Conservation (phyloP, 37 sponge, comb jelly and placozoan species). For the Spongia lamella region DNA sequence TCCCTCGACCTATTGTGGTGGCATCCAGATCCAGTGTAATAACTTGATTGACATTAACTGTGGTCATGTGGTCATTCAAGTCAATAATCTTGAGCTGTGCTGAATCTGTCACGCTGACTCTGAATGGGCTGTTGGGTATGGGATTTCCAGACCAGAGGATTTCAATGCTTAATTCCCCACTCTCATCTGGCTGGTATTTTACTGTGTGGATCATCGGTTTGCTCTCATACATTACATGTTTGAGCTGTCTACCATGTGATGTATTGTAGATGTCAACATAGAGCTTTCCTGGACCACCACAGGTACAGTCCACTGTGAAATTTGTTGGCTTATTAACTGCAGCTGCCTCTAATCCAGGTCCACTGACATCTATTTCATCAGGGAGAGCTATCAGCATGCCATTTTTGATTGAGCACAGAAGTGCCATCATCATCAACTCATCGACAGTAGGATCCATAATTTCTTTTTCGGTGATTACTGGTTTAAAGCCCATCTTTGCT, state of each 20-base stretch:
- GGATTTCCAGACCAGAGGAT: constrained; percentile 60
- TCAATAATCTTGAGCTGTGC: constrained; percentile 38
- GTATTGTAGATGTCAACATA: constrained; percentile 53
- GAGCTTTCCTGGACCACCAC: constrained; percentile 69
- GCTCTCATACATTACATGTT: constrained; percentile 18
- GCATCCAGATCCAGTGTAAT: constrained; percentile 52
- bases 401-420: constrained; percentile 32
- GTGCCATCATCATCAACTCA: constrained; percentile 69
- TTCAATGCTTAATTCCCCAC: constrained; percentile 43
- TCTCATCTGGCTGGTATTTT: constrained; percentile 40
- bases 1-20: constrained; percentile 22
- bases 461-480: constrained; percentile 35
- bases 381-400: constrained; percentile 51
- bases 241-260: constrained; percentile 18
- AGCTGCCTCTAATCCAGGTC: constrained; percentile 56
- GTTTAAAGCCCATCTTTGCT: constrained; percentile 34
- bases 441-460: constrained; percentile 53
- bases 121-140: constrained; percentile 68
- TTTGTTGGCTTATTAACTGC: constrained; percentile 33
- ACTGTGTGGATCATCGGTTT: constrained; percentile 13
- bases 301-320: constrained; percentile 63
- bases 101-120: constrained; percentile 46
- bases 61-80: constrained; percentile 20
- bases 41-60: constrained; percentile 26
- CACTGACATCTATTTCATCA: constrained; percentile 49